Evolutionary conservation across 2,888 invertebrate genomes (phyloP).

Genomic region (Byasa hedistus): DNA sequence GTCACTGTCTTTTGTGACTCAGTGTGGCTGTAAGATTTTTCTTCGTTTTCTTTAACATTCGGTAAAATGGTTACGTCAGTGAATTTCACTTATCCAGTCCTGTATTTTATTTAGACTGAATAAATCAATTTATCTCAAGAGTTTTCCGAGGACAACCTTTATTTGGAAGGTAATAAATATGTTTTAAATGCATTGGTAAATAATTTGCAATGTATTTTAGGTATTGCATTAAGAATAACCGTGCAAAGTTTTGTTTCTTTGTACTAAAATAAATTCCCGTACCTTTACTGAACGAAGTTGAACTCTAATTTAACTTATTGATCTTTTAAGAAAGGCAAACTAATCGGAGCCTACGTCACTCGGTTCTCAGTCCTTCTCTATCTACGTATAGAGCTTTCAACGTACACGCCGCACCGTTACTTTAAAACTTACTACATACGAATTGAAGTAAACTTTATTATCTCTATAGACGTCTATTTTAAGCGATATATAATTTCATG

Average conservation of each 20-base stretch:
- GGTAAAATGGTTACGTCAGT: slow-evolving; percentile 17
- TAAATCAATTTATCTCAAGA: not conserved
- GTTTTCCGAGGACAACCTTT: not conserved
- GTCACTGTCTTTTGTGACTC: slow-evolving; percentile 29
- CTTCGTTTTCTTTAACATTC: slow-evolving; percentile 19
- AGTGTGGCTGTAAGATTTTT: slow-evolving; percentile 28
- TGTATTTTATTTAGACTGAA: slow-evolving; percentile 16
- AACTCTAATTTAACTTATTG: slow-evolving; percentile 20
- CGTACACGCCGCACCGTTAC: not conserved
- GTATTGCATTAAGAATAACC: not conserved
- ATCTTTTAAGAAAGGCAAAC: slow-evolving; percentile 24
- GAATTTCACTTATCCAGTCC: slow-evolving; percentile 10
- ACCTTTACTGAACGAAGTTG: slow-evolving; percentile 1
- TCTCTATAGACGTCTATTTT: not conserved
- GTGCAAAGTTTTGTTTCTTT: not conserved
- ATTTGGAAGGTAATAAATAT: not conserved
- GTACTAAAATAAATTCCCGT: not conserved
- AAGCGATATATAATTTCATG: not conserved
- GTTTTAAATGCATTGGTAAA: not conserved
- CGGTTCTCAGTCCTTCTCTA: slow-evolving; percentile 7
- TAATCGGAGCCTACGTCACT: slow-evolving; percentile 25
- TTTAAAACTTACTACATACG: slow-evolving; percentile 7
- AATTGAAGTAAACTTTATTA: not conserved
- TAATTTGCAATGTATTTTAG: not conserved
- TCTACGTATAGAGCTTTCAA: slow-evolving; percentile 9